These are phyloP conservation scores for Habroteleia sp. DNA, from an alignment of 2,888 invertebrate species.

Conservation along the genomic window DNA sequence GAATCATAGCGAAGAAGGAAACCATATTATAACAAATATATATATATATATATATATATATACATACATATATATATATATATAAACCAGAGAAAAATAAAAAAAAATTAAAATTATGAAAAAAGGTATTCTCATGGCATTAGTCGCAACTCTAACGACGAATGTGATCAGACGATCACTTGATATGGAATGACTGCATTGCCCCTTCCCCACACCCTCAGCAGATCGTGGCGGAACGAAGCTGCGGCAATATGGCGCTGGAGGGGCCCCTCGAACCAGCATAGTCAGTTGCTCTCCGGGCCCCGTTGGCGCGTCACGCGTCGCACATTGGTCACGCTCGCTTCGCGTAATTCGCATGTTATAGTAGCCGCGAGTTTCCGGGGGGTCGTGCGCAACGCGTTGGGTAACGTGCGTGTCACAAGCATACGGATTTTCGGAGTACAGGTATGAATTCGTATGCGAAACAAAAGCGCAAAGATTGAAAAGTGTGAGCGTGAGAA, in stretches of 20 bases:
- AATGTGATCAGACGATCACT: conserved; percentile 49
- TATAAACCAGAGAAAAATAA: no score
- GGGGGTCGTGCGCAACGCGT: conserved; percentile 7
- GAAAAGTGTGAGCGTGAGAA: conserved; percentile 38
- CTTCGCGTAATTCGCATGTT: conserved; percentile 41
- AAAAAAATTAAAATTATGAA: conserved; percentile 1
- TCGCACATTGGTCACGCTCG: conserved; percentile 29
- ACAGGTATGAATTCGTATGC: conserved; percentile 18
- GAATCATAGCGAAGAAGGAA: no score
- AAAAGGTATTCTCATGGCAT: conserved; percentile 38
- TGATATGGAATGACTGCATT: conserved; percentile 46
- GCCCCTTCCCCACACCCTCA: conserved; percentile 37
- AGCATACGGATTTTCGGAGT: neutral
- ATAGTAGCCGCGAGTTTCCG: conserved; percentile 18
- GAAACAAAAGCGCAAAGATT: conserved; percentile 15
- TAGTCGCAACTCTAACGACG: conserved; percentile 48
- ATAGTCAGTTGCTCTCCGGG: conserved; percentile 73
- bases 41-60: no score
- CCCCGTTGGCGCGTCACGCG: conserved; percentile 76
- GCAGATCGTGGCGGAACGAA: conserved; percentile 53
- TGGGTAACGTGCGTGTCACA: neutral
- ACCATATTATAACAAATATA: no score
- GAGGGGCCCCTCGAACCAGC: conserved; percentile 75
- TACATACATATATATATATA: no score
- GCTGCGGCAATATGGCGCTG: conserved; percentile 71